These are phyloP conservation scores for Isotomurus palustris DNA, from an alignment of 2,888 invertebrate species.

Conservation along the genomic window DNA sequence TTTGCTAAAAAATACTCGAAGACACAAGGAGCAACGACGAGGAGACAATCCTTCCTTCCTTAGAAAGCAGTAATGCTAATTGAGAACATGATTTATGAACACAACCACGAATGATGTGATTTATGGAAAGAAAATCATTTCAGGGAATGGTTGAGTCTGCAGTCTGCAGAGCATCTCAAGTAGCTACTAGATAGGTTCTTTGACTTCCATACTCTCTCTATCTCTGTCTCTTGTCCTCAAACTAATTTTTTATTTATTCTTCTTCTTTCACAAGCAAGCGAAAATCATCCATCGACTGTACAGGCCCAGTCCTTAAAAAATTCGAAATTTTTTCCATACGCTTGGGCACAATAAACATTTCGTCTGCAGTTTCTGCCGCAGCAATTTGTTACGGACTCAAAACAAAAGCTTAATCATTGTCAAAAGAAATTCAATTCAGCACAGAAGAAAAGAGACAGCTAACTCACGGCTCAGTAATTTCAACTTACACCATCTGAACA, in stretches of 20 bases:
- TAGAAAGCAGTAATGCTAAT: constrained; percentile 10
- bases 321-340: too few relatives aligned
- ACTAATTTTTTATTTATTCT: not conserved
- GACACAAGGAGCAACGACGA: not conserved
- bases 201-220: not conserved
- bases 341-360: too few relatives aligned
- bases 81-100: constrained; percentile 15
- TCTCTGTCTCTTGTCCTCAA: not conserved
- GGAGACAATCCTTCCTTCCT: not conserved
- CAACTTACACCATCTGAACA: constrained; percentile 4
- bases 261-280: too few relatives aligned
- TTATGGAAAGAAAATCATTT: constrained; percentile 19
- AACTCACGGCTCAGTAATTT: constrained; percentile 24
- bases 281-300: too few relatives aligned
- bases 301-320: too few relatives aligned
- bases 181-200: not conserved
- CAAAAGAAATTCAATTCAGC: constrained; percentile 3
- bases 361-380: not conserved
- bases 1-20: not conserved
- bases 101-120: constrained; percentile 18
- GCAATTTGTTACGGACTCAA: not conserved
- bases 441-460: too few relatives aligned
- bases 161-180: not conserved
- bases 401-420: constrained; percentile 5
- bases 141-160: not conserved